Base-by-base conservation (phyloP, 2,888 invertebrate species). In the Pyrrhosoma nymphula region DNA sequence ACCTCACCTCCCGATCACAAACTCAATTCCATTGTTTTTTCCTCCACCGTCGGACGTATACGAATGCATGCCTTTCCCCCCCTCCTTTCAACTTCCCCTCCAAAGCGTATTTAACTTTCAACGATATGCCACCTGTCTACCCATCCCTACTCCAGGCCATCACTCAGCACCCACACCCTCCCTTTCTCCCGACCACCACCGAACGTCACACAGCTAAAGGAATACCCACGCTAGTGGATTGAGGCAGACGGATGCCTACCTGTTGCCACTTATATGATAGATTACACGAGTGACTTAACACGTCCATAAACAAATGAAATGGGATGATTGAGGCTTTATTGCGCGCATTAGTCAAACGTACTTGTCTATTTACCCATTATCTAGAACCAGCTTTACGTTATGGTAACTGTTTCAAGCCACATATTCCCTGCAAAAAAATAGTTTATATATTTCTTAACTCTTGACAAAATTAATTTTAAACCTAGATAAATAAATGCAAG, bases 21-120 rank as follows among this genome's bases (percentile, higher is more conserved):
- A 82, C 82, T 82, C 82, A 30, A 82, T 82, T 82, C 82, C 35
- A 82, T 82, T 82, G 82, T 82, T 35, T 35, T 82, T 82, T 35
- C 30, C 26, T 16, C 35, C 35, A 14, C 35, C 35, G 82, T 18
- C 82, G 35, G 20, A 23, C 69, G 60, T 60, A 23, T 23, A 20
- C 20, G 10, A 12, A 69, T 20, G 26, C 12, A 69, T 10, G 2
- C 69, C 10, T 26, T 69, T 69, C 26, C 16, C n/a, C 69, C 23
- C 35, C 82, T 35, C 82, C 82, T 35, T 14, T 16, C 82, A 47
- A 47, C 3, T n/a, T 26, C 35, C n/a, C 82, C 35, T 35, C 82
- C 16, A 35, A 3, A 69, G 12, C n/a, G 30, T 82, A 35, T 82
- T 82, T 82, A 82, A 35, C 82, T 82, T 82, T 14, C 82, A 82